Evolutionary conservation across 2,797 vertebrate species (phyloP), one percentile per base, ranked within the genome.

Genomic region (Onychomys torridus): DNA sequence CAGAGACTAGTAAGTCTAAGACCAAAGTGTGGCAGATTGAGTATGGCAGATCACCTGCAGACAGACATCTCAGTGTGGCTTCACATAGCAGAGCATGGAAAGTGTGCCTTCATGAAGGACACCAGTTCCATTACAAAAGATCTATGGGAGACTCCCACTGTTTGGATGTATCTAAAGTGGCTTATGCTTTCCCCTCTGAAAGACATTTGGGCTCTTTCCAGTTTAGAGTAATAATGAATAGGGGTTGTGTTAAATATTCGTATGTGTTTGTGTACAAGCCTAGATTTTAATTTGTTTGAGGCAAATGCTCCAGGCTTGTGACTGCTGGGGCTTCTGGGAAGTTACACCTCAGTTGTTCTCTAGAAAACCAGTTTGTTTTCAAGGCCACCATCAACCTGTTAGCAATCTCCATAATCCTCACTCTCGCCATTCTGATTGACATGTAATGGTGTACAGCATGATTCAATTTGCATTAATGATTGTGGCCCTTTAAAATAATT

Each of bases 261-360:
- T 14, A 1, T 92, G 59, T 2, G 10, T 77, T 23, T 92, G 40
- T 86, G 5, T 90, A 19, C 87, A 37, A 83, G 21, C 49, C 55
- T 71, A 91, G 34, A 32, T 59, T 93, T 94, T 93, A 12, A 14
- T 92, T 93, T 73, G n/a, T 76, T n/a, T 86, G 40, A 23, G 10
- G 61, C 52, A 84, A 55, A 84, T 79, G 40, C 5, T 1, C 34
- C 46, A 90, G 19, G 27, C 23, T 71, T 87, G 75, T 5, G 29
- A 82, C 3, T 94, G 29, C 10, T 83, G 61, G 17, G 4, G 63
- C n/a, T 84, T 86, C 52, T 0, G 46, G 14, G 16, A 76, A 52
- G 6, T 85, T 32, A 37, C 11, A 65, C 34, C 37, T 46, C 76
- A 19, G 52, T 5, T 86, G 11, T 55, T 87, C n/a, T 79, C 32